A percentile compares a stretch with the other conserved stretches of the same genome.
These are phyloP conservation scores for Drosophila ezoana DNA, from an alignment of 2,888 invertebrate species.

Conservation along the genomic window DNA sequence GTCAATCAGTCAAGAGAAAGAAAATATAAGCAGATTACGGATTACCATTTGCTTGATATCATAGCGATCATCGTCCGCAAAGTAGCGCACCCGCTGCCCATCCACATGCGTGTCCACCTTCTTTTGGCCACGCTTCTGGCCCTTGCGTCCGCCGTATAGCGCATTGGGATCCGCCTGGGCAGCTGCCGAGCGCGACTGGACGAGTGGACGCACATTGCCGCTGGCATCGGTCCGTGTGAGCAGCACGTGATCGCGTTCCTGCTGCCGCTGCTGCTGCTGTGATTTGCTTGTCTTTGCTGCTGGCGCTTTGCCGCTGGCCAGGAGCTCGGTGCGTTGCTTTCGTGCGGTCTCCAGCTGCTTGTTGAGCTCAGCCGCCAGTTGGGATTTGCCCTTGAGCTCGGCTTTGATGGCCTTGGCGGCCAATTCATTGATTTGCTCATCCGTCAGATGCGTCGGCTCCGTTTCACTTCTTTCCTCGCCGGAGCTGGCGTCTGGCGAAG, in stretches of 20 bases:
- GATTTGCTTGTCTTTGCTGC: not conserved
- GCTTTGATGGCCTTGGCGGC: conserved; percentile 97
- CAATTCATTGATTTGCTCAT: conserved; percentile 95
- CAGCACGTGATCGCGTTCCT: conserved; percentile 85
- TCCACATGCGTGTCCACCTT: conserved; percentile 89
- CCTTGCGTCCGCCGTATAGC: conserved; percentile 54
- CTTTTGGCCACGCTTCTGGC: conserved; percentile 80
- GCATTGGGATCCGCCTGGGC: conserved; percentile 14
- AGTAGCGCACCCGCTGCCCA: conserved; percentile 92
- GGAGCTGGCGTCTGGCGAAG: conserved; percentile 6
- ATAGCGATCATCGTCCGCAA: conserved; percentile 95
- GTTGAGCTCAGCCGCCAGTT: conserved; percentile 90
- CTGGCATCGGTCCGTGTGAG: conserved; percentile 89
- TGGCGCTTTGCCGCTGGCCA: conserved; percentile 41
- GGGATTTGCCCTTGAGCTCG: conserved; percentile 94
- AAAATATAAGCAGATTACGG: not conserved
- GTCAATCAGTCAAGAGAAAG: too few species aligned
- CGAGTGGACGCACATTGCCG: conserved; percentile 90
- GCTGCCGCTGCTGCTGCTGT: not conserved
- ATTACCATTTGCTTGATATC: conserved; percentile 92
- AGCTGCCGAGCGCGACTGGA: conserved; percentile 47
- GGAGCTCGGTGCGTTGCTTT: conserved; percentile 80
- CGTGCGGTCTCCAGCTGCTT: conserved; percentile 90
- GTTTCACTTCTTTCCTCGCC: conserved; percentile 10
- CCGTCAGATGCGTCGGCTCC: conserved; percentile 85